Conservation (phyloP, 2,888 invertebrate genomes). For the Diarsia brunnea region DNA sequence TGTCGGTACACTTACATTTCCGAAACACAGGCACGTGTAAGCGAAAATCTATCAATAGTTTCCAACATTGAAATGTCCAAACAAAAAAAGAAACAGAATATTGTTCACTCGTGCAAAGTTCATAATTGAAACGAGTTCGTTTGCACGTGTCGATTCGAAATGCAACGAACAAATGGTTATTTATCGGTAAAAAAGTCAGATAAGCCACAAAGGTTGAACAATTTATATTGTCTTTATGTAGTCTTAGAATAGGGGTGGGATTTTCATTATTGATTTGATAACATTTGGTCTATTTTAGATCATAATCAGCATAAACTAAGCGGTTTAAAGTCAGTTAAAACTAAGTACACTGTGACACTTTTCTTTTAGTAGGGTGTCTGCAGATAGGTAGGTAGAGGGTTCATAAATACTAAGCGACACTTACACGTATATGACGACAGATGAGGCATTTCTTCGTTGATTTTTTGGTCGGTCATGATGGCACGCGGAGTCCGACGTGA, state of each 20-base stretch:
- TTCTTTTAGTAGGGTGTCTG: too few species aligned
- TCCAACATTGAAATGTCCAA: conserved; percentile 2
- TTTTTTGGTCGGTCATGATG: too few species aligned
- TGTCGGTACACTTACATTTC: not conserved
- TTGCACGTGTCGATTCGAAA: conserved; percentile 27
- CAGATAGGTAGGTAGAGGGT: too few species aligned
- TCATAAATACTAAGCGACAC: too few species aligned
- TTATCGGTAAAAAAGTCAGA: conserved; percentile 10
- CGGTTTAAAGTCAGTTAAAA: not conserved
- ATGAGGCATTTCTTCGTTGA: too few species aligned
- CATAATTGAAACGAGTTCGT: not conserved
- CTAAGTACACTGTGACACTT: too few species aligned
- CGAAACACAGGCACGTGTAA: too few species aligned
- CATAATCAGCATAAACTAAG: not conserved
- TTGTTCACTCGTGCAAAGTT: conserved; percentile 4
- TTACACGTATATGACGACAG: too few species aligned
- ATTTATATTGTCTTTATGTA: not conserved
- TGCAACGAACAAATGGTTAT: not conserved
- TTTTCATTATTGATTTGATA: not conserved
- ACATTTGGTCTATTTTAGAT: not conserved
- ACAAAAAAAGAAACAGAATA: not conserved
- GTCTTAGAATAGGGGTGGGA: not conserved
- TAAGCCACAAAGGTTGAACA: not conserved
- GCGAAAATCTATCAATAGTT: not conserved
- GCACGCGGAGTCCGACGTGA: too few species aligned